Base-by-base conservation (phyloP, 2,797 vertebrate species). In the Lepidocolaptes lacrymiger region DNA sequence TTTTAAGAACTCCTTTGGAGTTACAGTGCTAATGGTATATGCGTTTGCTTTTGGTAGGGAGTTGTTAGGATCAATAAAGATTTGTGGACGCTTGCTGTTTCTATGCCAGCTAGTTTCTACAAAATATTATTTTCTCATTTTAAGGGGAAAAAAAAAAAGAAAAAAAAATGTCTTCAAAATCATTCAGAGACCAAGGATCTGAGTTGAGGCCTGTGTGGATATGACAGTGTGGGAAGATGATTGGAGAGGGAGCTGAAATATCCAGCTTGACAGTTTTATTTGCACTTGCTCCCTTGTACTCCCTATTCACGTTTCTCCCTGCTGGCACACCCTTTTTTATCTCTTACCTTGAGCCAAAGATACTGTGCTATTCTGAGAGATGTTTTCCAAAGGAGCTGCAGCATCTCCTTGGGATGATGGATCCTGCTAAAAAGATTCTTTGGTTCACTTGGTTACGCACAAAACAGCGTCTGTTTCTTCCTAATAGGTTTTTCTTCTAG, bases 341-440 rank as follows among this genome's bases (percentile, higher is more conserved):
- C 44, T 93, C 63, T 61, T 93, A 90, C 80, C 56, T 92, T 74
- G 62, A 92, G 68, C 49, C 37, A 92, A 76, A 89, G 59, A 79
- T 34, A 85, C 15, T 79, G 52, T 68, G 37, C n/a, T 82, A 39
- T 87, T 89, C 28, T 58, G 52, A 91, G 68, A 85, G 14, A 39
- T 12, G 43, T 64, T 64, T 83, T 92, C 84, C 43, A 83, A 62
- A 95, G 49, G 19, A 83, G 62, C 14, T 77, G 43, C 55, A 89
- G 41, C 0, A 0, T 80, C 61, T 93, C 68, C 71, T 85, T 71
- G 64, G 62, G 72, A 92, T 82, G 74, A 89, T 71, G 61, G 32
- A 23, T 90, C 16, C 66, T 48, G 17, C 30, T 71, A 64, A 71
- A 93, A 59, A 83, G 61, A 64, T 34, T 58, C 26, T 78, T 93